These are phyloP conservation scores for Passer domesticus DNA, from an alignment of 2,113 vertebrate species.

Conservation along the genomic window DNA sequence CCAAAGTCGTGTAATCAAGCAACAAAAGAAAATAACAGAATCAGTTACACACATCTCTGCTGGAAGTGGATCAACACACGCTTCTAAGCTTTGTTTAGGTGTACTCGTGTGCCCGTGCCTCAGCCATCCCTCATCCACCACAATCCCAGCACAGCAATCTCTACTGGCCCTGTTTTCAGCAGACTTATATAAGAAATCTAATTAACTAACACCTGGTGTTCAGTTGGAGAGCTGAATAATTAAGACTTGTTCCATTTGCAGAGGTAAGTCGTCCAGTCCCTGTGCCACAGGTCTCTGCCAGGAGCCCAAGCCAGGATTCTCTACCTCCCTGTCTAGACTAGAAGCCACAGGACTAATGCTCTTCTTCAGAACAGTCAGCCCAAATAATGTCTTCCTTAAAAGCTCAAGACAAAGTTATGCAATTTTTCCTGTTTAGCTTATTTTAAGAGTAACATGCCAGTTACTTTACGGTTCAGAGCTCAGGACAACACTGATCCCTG, in stretches of 20 bases:
- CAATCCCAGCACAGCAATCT: background rate
- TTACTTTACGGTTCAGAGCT: background rate
- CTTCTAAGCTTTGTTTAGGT: background rate
- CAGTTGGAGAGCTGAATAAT: background rate
- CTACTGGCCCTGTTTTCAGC: background rate
- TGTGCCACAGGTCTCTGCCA: background rate
- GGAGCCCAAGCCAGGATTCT: conserved; percentile 11
- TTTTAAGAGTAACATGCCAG: background rate
- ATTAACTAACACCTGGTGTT: background rate
- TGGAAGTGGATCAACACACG: background rate
- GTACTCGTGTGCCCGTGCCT: rapidly evolving
- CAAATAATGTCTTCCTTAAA: conserved; percentile 20
- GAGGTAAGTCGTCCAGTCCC: background rate
- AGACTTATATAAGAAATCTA: background rate
- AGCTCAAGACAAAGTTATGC: conserved; percentile 23
- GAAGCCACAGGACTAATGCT: conserved; percentile 16
- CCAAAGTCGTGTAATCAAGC: background rate
- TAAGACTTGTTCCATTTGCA: background rate
- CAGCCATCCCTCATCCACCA: background rate
- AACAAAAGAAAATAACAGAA: background rate
- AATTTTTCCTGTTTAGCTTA: conserved; percentile 36
- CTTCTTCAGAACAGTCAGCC: background rate
- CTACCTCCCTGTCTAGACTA: conserved; percentile 37
- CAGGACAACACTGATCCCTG: background rate
- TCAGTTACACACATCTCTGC: background rate